These are phyloP conservation scores for Falco novaeseelandiae DNA, from an alignment of 2,797 vertebrate genomes.

Conservation along the genomic window DNA sequence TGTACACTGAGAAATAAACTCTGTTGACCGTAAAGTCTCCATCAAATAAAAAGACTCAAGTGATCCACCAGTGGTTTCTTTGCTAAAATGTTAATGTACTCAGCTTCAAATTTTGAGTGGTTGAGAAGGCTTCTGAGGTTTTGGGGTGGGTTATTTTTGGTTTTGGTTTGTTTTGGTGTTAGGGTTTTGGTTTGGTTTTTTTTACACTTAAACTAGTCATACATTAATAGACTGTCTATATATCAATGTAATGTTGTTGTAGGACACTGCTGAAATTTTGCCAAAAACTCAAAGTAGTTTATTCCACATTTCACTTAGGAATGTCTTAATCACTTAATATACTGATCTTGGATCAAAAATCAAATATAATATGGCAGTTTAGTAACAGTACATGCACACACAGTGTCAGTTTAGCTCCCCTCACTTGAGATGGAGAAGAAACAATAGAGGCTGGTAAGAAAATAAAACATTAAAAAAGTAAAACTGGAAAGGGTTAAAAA, in stretches of 20 bases:
- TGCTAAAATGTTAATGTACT: neutral
- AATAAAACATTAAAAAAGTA: neutral
- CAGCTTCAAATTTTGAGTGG: neutral
- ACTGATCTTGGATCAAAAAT: neutral
- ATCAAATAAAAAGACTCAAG: neutral
- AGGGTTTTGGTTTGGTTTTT: neutral
- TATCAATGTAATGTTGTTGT: neutral
- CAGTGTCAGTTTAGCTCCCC: neutral
- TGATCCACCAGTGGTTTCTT: neutral
- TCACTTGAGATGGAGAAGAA: neutral
- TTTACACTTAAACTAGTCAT: neutral
- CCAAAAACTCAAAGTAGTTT: neutral
- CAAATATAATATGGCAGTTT: neutral
- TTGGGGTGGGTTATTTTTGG: rapidly evolving
- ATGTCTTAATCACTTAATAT: neutral
- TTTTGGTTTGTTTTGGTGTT: neutral
- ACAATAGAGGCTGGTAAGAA: neutral
- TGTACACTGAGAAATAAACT: neutral
- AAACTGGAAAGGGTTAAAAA: neutral
- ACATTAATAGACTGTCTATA: neutral
- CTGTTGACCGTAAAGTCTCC: neutral
- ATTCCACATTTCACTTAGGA: neutral
- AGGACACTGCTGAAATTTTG: neutral
- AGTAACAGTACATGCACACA: neutral
- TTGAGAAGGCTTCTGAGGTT: neutral